Evolutionary conservation across 2,797 vertebrate species (phyloP), one percentile per base, ranked within the genome.

Genomic region (Cossypha niveicapilla): DNA sequence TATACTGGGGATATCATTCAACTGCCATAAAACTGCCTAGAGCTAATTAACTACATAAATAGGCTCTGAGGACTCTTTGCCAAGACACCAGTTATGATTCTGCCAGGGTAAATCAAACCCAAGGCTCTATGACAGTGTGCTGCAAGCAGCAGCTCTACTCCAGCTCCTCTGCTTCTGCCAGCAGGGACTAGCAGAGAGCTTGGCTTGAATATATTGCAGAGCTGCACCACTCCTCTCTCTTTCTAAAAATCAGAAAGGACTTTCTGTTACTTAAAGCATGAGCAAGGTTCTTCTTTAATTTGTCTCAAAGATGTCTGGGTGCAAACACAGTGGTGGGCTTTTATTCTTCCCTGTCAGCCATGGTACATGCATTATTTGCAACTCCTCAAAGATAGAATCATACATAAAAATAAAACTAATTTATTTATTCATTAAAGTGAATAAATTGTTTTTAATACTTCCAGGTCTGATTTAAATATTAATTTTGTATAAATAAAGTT

Each of bases 401-500:
- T 96, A 97, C 94, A 96, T 97, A 96, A 97, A 98, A 98, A 97
- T 97, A 97, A 97, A 98, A 97, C 95, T 96, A 97, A 96, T 97
- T 97, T 95, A 95, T 98, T 98, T 98, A 96, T 97, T 98, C 96
- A 97, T 95, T 96, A 97, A 98, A 98, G 97, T 96, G 96, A 97
- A 96, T 97, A 97, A 91, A 90, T 68, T 92, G 92, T 66, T 97
- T 97, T 97, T 94, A 98, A 97, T 97, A 97, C 72, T 97, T 97
- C 94, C 95, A 97, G 94, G 94, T 97, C 96, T 97, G 96, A 96
- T 97, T 98, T 97, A 94, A 97, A 97, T 97, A 97, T 93, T 97
- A 96, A 94, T 96, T 97, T 97, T 96, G 77, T 97, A 97, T 98
- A 98, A 98, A 97, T 97, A 97, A 96, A 92, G 56, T 97, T 96